phyloP scores from a whole-genome alignment of 2,113 vertebrate species.

The Ictalurus punctatus region DNA sequence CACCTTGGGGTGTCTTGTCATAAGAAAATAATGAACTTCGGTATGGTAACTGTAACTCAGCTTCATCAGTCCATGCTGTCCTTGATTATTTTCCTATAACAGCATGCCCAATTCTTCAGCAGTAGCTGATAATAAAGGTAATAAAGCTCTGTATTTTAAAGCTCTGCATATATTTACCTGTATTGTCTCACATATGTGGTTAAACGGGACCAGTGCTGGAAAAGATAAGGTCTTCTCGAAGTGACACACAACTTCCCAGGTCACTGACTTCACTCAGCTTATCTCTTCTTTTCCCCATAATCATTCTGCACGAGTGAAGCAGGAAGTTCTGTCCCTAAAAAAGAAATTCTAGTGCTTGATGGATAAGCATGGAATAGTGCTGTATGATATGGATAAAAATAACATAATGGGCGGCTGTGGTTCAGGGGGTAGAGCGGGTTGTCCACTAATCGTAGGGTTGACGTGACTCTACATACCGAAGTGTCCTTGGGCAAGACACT shows the following conservation, averaged over 20 bases:
- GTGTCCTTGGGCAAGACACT: no score
- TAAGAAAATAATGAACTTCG: background rate
- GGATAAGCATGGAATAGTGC: background rate
- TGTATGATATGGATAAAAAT: background rate
- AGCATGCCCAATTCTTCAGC: background rate
- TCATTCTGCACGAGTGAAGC: background rate
- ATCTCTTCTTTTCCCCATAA: conserved; percentile 31
- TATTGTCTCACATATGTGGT: background rate
- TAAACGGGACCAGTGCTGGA: conserved; percentile 9
- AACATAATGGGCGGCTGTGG: background rate
- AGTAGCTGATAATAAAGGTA: background rate
- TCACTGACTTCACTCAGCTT: conserved; percentile 28
- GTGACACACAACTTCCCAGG: conserved; percentile 38
- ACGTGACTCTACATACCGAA: no score
- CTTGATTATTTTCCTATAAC: background rate
- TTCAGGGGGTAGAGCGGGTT: no score
- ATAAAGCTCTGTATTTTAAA: background rate
- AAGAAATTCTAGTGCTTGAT: background rate
- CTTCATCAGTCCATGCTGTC: background rate
- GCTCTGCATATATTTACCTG: no score
- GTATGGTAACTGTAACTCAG: background rate
- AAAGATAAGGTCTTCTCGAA: conserved; percentile 43
- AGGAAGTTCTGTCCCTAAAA: conserved; percentile 19
- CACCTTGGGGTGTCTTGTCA: background rate
- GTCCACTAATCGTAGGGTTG: no score